A percentile compares a stretch with the other conserved stretches of the same genome.
Evolutionary conservation across 2,113 vertebrate genomes (phyloP).

Genomic region (Equus quagga): DNA sequence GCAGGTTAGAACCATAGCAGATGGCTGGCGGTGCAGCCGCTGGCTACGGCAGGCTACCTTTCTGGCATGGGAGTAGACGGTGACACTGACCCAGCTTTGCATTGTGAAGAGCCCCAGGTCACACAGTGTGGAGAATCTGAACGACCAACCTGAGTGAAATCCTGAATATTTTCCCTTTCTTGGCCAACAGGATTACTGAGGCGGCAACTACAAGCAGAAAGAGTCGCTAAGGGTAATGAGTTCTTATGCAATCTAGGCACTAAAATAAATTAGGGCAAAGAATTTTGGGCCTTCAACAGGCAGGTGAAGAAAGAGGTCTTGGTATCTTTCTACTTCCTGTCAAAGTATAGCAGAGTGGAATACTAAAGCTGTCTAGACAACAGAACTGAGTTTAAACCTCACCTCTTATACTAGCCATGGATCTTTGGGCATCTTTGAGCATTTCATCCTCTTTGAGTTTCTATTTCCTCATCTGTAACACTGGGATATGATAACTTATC

Average conservation of each 20-base stretch:
- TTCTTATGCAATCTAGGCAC: background rate
- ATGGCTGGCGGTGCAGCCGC: too few species aligned
- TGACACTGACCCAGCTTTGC: background rate
- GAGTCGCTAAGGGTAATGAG: too few species aligned
- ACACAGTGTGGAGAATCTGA: background rate
- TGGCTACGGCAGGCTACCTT: background rate
- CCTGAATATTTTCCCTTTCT: background rate
- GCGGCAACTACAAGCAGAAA: background rate
- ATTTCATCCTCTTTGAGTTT: background rate
- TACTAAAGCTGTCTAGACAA: background rate
- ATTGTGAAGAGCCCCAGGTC: background rate
- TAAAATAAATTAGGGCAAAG: background rate
- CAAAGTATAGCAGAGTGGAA: background rate
- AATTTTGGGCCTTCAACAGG: background rate
- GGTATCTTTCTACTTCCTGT: background rate
- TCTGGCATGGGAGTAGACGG: rapidly evolving
- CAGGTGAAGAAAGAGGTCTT: background rate
- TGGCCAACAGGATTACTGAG: background rate
- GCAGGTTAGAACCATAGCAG: background rate
- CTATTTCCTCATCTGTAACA: background rate
- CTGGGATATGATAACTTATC: too few species aligned
- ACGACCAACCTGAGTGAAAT: background rate
- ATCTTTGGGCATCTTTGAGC: background rate
- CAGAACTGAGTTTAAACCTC: background rate
- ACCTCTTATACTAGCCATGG: background rate